A percentile compares a stretch with the other conserved stretches of the same genome.
Evolutionary conservation across 2,113 vertebrate species (phyloP).

Genomic region (Notothenia coriiceps): DNA sequence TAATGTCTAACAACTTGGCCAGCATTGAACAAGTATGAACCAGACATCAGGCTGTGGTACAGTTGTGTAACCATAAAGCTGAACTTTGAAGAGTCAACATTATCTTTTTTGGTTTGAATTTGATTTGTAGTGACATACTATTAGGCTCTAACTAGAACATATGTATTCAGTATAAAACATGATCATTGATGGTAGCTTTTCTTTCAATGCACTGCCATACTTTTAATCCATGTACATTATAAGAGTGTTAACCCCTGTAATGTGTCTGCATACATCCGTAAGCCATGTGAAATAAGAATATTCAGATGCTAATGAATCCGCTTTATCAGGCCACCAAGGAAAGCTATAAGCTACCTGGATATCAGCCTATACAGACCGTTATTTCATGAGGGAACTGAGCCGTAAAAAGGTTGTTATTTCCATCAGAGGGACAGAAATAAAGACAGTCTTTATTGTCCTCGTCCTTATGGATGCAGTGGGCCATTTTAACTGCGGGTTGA

Average conservation of each 20-base stretch:
- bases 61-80: background rate
- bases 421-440: background rate
- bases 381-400: background rate
- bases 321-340: slow-evolving; percentile 1
- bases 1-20: background rate
- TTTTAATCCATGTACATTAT: too few relatives aligned
- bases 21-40: slow-evolving; percentile 12
- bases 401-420: slow-evolving; percentile 4
- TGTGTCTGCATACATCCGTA: background rate
- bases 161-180: background rate
- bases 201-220: background rate
- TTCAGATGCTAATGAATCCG: background rate
- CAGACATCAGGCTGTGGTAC: background rate
- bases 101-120: background rate
- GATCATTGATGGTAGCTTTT: too few relatives aligned
- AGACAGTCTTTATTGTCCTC: slow-evolving; percentile 20
- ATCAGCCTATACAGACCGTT: background rate
- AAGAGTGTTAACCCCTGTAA: background rate
- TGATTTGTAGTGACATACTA: background rate
- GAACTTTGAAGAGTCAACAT: background rate
- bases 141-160: background rate
- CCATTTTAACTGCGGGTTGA: background rate
- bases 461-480: slow-evolving; percentile 11
- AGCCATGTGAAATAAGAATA: background rate
- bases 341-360: background rate